Base-by-base conservation (phyloP, 2,113 vertebrate species). In the Seriola dumerili region DNA sequence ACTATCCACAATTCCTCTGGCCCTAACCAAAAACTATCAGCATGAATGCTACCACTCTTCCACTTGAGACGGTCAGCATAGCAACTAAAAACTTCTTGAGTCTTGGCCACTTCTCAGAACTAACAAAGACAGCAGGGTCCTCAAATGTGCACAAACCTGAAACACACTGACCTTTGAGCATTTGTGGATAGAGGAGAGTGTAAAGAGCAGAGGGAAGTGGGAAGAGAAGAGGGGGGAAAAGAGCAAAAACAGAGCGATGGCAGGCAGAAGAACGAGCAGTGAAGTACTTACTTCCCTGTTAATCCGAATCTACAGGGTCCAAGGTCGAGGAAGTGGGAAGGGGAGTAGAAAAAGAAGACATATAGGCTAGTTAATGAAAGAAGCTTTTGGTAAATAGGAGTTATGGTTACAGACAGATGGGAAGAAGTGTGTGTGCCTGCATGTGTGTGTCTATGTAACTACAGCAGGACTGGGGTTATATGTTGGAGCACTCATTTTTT, bases 271-370 rank as follows among this genome's bases (percentile, higher is more conserved):
- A 94, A 94, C 81, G 91, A 95, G 93, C 91, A 91, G 92, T 89
- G 91, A 93, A 90, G 95, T 96, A 96, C 96, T 96, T 96, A 96
- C 96, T 96, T 96, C 96, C 94, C 95, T 96, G 96, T 96, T 96
- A 95, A 96, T 96, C 96, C 95, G 96, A 95, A 96, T 96, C 96
- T 96, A 96, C 94, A 95, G 94, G 92, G 95, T 96, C 95, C 96
- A 88, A 94, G 94, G 93, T 93, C 89, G 92, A 93, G 93, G 89
- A 94, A 91, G 92, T 92, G 89, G 87, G 92, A 87, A 91, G 88
- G 81, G 92, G 89, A 89, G 93, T 93, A 94, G 92, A 96, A 94
- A 95, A 94, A 96, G 93, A 94, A 95, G 92, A 96, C 94, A 95
- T 92, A 96, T 89, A 93, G 87, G 89, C 94, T 91, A 94, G 93